phyloP scores from a whole-genome alignment of 1,140 invertebrate genomes.

The silkworm (Bombyx mori) region ASM3026992v2 NC_085135.1:5193501-5194000 shows the following conservation, averaged over 20 bases:
- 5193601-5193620: not conserved
- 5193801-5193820: not conserved
- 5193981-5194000: not conserved
- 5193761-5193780: not conserved
- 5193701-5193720: conserved; percentile 2
- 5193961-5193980: not conserved
- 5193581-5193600: not conserved
- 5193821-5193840: not conserved
- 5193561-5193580: not conserved
- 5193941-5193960: not conserved
- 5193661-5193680: not conserved
- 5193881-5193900: not conserved
- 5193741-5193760: not conserved
- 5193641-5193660: not conserved
- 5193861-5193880: not conserved
- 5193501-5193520: not conserved
- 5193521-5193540: not conserved
- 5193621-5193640: not conserved
- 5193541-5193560: not conserved
- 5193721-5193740: not conserved
- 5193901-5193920: not conserved
- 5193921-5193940: not conserved
- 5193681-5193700: not conserved
- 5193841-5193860: not conserved
- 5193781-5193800: not conserved